Evolutionary conservation across 2,888 invertebrate genomes (phyloP), one percentile per base, ranked within the genome.

Genomic region (Apodemia mormo): DNA sequence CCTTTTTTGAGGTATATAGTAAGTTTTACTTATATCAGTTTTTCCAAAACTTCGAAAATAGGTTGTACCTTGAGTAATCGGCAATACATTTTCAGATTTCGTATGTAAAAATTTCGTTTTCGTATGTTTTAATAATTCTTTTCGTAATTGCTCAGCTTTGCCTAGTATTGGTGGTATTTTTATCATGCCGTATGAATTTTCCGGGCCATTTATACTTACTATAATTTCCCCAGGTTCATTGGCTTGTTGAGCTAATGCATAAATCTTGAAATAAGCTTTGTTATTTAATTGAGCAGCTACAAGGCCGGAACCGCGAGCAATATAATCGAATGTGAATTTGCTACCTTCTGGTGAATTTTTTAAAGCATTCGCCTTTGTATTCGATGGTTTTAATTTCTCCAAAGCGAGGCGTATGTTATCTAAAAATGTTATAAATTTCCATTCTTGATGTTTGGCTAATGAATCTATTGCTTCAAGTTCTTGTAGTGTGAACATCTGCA

Each of bases 221-320:
- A 87, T 92, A 40, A 94, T 86, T 76, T 94, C 93, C 66, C 91
- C 90, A 4, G 94, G 90, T 71, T 93, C 89, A 58, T 93, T 77
- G 69, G 85, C 84, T 83, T 92, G 91, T 82, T 94, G 94, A 58
- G 92, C 87, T 10, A 93, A 92, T 2, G 94, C 93, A 77, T 95
- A 95, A 72, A 95, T 86, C 83, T 94, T 95, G 80, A 95, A 95
- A 66, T 87, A 83, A 68, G 94, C 89, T 82, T 93, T 94, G 72
- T 91, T 91, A 71, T 94, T 88, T 67, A 94, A 87, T 82, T 94
- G 94, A 40, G 94, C 94, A 52, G 94, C 94, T 52, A 93, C 86
- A 30, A 95, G 82, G 1, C 95, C 95, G 82, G 95, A 94, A 10
- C 95, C 95, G 81, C 94, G 90, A 0, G 94, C 95, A 2, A 94